Evolutionary conservation across 2,113 vertebrate species (phyloP).

Genomic region (Engystomops pustulosus): DNA sequence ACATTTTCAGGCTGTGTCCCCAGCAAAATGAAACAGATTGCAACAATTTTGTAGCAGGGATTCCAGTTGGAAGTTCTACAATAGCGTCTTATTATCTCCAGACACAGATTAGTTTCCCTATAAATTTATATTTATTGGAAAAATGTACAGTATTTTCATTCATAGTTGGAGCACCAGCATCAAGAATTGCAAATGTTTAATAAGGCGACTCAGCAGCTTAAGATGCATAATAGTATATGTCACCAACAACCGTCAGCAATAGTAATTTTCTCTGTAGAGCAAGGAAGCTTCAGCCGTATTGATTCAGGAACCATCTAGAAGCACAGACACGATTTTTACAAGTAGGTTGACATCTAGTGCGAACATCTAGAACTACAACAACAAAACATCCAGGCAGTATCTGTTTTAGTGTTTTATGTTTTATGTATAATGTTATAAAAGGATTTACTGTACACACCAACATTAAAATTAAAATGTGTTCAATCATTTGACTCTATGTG

Average conservation of each 20-base stretch:
- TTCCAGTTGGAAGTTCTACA: not conserved
- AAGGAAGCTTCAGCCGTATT: slow-evolving; percentile 1
- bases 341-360: slow-evolving; percentile 48
- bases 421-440: no score
- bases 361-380: slow-evolving; percentile 5
- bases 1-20: not conserved
- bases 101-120: not conserved
- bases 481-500: no score
- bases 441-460: no score
- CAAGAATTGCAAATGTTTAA: not conserved
- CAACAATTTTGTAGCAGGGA: not conserved
- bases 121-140: not conserved
- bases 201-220: not conserved
- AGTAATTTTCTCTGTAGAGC: not conserved
- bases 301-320: slow-evolving; percentile 24
- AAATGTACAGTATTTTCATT: not conserved
- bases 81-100: not conserved
- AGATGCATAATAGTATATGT: not conserved
- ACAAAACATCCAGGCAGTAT: not conserved
- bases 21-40: not conserved
- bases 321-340: not conserved
- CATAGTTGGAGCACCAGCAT: not conserved
- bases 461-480: no score
- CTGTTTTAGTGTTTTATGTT: no score
- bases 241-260: not conserved